Conservation (phyloP, 2,113 vertebrate genomes). For the Toxostoma redivivum region DNA sequence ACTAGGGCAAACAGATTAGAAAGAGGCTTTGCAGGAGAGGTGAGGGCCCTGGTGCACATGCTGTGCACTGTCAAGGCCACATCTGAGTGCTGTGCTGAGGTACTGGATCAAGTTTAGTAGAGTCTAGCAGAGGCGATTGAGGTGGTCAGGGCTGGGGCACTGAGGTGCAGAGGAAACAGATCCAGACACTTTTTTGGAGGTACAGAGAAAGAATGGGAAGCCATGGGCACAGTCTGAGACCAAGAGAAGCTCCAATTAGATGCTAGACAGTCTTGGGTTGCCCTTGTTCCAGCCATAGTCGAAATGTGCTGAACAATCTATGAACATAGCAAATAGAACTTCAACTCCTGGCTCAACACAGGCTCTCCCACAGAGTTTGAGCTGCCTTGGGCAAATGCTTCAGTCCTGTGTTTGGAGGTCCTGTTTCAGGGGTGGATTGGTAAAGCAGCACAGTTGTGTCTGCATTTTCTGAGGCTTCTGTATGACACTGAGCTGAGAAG, state of each 20-base stretch:
- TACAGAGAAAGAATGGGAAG: neutral
- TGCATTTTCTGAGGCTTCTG: neutral
- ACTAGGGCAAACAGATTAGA: fast-evolving
- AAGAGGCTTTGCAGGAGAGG: neutral
- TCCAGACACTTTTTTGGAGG: neutral
- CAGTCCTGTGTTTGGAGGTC: neutral
- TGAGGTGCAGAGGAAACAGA: neutral
- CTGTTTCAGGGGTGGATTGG: neutral
- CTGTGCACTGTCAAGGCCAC: neutral
- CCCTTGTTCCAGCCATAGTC: neutral
- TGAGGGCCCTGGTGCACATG: neutral
- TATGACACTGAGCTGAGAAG: neutral
- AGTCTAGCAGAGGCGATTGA: neutral
- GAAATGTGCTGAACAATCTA: neutral
- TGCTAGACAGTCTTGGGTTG: neutral
- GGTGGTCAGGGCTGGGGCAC: neutral
- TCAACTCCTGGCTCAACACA: neutral
- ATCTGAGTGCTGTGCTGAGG: neutral
- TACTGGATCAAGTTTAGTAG: neutral
- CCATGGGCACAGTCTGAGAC: neutral
- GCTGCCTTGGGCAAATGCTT: neutral
- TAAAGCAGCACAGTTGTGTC: neutral
- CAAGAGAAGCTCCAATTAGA: neutral
- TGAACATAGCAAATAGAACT: neutral
- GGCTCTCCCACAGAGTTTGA: neutral